Evolutionary conservation across 2,888 invertebrate genomes (phyloP).

Genomic region (Sicus ferrugineus): DNA sequence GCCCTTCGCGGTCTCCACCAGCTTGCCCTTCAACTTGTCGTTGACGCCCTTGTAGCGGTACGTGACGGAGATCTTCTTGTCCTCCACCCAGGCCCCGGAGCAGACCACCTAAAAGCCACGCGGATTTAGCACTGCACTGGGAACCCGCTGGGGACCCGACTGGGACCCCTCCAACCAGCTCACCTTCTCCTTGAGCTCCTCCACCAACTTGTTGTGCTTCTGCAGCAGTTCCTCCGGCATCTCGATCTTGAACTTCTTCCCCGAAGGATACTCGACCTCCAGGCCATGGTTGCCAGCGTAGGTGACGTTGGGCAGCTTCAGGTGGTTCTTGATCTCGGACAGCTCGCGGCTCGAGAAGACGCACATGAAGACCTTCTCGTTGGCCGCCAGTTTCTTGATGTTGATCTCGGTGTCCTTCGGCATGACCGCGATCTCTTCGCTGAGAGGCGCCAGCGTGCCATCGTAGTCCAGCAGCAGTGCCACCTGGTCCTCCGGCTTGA

Average conservation of each 20-base stretch:
- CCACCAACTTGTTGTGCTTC: slow-evolving; percentile 72
- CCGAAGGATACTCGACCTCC: slow-evolving; percentile 79
- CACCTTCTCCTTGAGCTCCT: slow-evolving; percentile 73
- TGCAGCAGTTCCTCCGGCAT: slow-evolving; percentile 76
- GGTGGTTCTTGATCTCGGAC: slow-evolving; percentile 77
- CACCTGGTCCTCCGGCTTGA: slow-evolving; percentile 73
- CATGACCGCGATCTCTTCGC: slow-evolving; percentile 70
- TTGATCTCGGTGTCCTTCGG: slow-evolving; percentile 79
- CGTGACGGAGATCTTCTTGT: slow-evolving; percentile 77
- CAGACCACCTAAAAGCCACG: slow-evolving; percentile 67
- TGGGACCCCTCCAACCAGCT: no score
- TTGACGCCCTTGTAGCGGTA: slow-evolving; percentile 79
- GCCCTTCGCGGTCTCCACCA: slow-evolving; percentile 71
- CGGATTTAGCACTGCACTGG: not conserved
- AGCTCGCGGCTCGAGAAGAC: slow-evolving; percentile 78
- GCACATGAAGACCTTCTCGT: slow-evolving; percentile 76
- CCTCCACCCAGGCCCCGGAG: slow-evolving; percentile 81
- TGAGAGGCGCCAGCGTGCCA: slow-evolving; percentile 78
- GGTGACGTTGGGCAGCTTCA: slow-evolving; percentile 69
- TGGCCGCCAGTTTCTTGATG: slow-evolving; percentile 72
- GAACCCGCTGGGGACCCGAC: no score
- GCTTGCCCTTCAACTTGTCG: slow-evolving; percentile 67
- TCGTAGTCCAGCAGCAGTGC: slow-evolving; percentile 78
- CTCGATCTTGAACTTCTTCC: slow-evolving; percentile 78
- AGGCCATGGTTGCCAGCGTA: slow-evolving; percentile 81